Conservation (phyloP, 2,888 invertebrate species). For the Pollenia griseotomentosa region DNA sequence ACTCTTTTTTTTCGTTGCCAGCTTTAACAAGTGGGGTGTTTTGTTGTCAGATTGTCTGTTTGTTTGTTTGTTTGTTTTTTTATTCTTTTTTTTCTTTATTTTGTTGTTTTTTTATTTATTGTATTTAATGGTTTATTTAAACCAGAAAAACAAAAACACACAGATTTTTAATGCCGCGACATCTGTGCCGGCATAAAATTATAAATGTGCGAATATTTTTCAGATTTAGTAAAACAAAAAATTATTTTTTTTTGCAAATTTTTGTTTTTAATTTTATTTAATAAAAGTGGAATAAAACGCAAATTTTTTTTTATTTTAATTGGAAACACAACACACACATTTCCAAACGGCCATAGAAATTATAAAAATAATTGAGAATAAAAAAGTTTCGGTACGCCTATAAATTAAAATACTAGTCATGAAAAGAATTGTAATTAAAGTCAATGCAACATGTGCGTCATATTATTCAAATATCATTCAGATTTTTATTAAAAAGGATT, state of each 20-base stretch:
- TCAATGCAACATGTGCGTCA: too few species aligned
- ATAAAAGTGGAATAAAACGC: background rate
- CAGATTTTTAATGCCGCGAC: constrained; percentile 42
- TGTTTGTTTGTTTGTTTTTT: background rate
- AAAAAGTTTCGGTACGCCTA: background rate
- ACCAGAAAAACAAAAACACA: constrained; percentile 32
- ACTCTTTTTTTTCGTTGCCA: background rate
- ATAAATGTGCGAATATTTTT: constrained; percentile 38
- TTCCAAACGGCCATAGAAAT: too few species aligned
- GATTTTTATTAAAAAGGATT: too few species aligned
- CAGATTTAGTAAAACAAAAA: constrained; percentile 14
- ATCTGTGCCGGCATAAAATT: constrained; percentile 54
- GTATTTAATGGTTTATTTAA: constrained; percentile 46
- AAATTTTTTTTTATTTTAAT: too few species aligned
- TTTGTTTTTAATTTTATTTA: background rate
- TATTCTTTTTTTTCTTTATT: background rate
- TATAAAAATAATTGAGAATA: background rate
- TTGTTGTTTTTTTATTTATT: constrained; percentile 34
- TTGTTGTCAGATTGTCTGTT: constrained; percentile 1
- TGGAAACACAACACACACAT: too few species aligned
- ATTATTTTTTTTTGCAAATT: background rate
- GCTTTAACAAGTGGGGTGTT: constrained; percentile 30
- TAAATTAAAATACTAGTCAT: too few species aligned
- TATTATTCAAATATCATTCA: too few species aligned
- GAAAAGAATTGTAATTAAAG: too few species aligned